Conservation (phyloP, 2,797 vertebrate species). For the Neomorphus geoffroyi region DNA sequence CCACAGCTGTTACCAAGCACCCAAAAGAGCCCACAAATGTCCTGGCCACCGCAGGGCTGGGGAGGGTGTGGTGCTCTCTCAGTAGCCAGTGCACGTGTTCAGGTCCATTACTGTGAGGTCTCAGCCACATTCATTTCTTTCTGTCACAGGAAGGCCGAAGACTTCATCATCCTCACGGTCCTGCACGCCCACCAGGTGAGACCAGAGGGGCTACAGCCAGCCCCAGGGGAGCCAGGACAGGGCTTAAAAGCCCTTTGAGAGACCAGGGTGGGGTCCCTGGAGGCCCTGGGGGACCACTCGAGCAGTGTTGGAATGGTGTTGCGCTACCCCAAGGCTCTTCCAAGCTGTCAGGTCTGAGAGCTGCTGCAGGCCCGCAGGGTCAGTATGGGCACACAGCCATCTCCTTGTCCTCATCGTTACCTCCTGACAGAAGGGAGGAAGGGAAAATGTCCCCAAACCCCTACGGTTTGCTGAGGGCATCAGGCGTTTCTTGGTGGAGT, state of each 20-base stretch:
- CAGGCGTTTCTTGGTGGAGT: background rate
- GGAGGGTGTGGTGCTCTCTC: background rate
- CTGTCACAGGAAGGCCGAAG: constrained; percentile 89
- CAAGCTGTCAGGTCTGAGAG: background rate
- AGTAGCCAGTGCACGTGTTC: background rate
- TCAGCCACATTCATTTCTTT: constrained; percentile 26
- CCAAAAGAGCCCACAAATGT: background rate
- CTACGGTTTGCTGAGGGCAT: background rate
- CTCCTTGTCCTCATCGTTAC: background rate
- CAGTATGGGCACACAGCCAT: background rate
- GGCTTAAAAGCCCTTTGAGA: background rate
- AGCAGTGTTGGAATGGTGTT: background rate
- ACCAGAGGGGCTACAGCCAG: background rate
- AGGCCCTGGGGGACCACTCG: background rate
- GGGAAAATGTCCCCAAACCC: background rate
- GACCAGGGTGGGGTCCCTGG: accelerated
- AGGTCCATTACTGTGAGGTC: background rate
- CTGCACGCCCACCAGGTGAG: constrained; percentile 96
- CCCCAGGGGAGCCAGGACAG: background rate
- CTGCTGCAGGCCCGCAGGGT: accelerated
- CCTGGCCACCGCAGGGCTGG: background rate
- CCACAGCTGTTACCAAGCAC: background rate
- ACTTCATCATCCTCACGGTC: constrained; percentile 93
- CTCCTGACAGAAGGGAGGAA: background rate
- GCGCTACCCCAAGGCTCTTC: background rate